phyloP scores from a whole-genome alignment of 2,888 invertebrate genomes.

The Tinea trinotella region DNA sequence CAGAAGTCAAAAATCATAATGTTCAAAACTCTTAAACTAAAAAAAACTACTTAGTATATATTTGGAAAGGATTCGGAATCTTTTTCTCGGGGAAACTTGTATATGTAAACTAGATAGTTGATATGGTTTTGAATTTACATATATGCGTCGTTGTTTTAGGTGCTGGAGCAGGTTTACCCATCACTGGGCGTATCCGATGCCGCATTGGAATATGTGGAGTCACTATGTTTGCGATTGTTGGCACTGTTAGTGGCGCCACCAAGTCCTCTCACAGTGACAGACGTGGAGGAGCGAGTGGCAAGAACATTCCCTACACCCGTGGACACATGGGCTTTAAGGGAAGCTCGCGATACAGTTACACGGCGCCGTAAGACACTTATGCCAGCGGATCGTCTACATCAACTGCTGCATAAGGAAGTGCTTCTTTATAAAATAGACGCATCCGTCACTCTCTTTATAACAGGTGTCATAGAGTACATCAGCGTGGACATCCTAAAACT shows the following conservation, averaged over 20 bases:
- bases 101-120: too few relatives aligned
- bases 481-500: constrained; percentile 95
- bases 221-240: constrained; percentile 88
- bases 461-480: constrained; percentile 95
- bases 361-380: constrained; percentile 82
- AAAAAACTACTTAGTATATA: too few relatives aligned
- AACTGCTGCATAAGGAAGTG: constrained; percentile 90
- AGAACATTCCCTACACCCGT: constrained; percentile 96
- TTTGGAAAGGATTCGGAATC: too few relatives aligned
- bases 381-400: constrained; percentile 92
- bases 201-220: constrained; percentile 93
- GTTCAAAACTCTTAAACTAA: too few relatives aligned
- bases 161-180: constrained; percentile 93
- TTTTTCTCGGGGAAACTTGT: too few relatives aligned
- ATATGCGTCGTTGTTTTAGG: constrained; percentile 70
- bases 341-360: constrained; percentile 86
- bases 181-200: constrained; percentile 87
- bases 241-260: constrained; percentile 91
- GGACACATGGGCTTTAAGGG: constrained; percentile 92
- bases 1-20: too few relatives aligned
- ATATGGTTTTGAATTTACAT: too few relatives aligned
- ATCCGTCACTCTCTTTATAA: constrained; percentile 90
- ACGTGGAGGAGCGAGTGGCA: constrained; percentile 93
- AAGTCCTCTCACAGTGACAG: constrained; percentile 86
- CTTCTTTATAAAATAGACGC: constrained; percentile 89